phyloP scores from a whole-genome alignment of 2,797 vertebrate species.

The Myotis daubentonii region DNA sequence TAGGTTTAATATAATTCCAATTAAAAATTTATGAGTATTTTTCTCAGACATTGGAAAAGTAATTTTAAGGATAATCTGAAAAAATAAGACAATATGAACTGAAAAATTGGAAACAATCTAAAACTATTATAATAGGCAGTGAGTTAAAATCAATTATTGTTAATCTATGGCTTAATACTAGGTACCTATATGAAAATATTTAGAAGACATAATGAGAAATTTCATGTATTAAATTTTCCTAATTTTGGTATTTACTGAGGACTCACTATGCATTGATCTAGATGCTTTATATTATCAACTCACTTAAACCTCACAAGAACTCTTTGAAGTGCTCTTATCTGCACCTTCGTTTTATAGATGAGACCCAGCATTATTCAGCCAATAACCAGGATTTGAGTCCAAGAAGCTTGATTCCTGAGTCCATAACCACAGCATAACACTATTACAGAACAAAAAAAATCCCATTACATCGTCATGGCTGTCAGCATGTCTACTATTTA shows the following conservation, averaged over 20 bases:
- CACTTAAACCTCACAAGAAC: background rate
- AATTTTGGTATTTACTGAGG: background rate
- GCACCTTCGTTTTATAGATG: background rate
- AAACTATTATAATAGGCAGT: background rate
- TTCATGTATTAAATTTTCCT: background rate
- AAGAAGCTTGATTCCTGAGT: background rate
- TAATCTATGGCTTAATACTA: background rate
- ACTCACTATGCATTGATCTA: background rate
- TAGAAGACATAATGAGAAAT: background rate
- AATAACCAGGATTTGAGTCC: background rate
- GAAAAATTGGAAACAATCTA: background rate
- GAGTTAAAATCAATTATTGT: background rate
- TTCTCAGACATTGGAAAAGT: background rate
- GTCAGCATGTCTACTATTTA: background rate
- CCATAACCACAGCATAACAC: background rate
- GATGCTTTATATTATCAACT: background rate
- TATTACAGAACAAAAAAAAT: background rate
- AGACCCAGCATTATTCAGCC: background rate
- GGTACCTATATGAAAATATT: background rate
- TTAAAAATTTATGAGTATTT: background rate
- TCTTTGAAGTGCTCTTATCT: background rate
- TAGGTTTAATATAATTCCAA: slow-evolving; percentile 1
- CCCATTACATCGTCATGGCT: background rate
- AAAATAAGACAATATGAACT: background rate
- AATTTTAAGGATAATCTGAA: slow-evolving; percentile 24